Evolutionary conservation across 2,113 vertebrate genomes (phyloP).

Genomic region (Zonotrichia leucophrys): DNA sequence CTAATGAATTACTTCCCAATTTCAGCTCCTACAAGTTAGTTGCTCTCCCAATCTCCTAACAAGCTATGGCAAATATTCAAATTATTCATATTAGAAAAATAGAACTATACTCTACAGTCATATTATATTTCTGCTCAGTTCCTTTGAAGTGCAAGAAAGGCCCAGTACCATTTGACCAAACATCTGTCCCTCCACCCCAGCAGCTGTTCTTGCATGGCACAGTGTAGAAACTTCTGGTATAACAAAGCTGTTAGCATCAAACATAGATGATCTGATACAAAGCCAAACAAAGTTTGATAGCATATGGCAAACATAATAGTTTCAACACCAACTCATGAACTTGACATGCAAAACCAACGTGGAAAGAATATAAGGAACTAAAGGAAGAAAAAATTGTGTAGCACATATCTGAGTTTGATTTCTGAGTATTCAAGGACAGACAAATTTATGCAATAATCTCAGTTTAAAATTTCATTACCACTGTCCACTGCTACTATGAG

Average conservation of each 20-base stretch:
- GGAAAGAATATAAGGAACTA: not conserved
- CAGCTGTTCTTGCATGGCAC: conserved; percentile 31
- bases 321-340: not conserved
- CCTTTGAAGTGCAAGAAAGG: conserved; percentile 40
- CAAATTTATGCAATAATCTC: not conserved
- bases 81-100: not conserved
- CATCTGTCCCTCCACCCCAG: conserved; percentile 61
- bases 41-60: not conserved
- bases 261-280: conserved; percentile 27
- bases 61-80: conserved; percentile 21
- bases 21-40: not conserved
- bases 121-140: not conserved
- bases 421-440: not conserved
- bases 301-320: conserved; percentile 33
- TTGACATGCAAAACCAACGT: not conserved
- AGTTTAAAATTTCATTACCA: not conserved
- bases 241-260: conserved; percentile 56
- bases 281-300: conserved; percentile 38
- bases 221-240: conserved; percentile 16
- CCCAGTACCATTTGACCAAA: conserved; percentile 54
- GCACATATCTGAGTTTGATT: not conserved
- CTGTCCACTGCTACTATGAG: not conserved
- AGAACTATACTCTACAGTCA: not conserved
- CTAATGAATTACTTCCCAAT: not conserved
- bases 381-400: not conserved